Conservation (phyloP, 2,797 vertebrate genomes). For the Distichodus sexfasciatus region DNA sequence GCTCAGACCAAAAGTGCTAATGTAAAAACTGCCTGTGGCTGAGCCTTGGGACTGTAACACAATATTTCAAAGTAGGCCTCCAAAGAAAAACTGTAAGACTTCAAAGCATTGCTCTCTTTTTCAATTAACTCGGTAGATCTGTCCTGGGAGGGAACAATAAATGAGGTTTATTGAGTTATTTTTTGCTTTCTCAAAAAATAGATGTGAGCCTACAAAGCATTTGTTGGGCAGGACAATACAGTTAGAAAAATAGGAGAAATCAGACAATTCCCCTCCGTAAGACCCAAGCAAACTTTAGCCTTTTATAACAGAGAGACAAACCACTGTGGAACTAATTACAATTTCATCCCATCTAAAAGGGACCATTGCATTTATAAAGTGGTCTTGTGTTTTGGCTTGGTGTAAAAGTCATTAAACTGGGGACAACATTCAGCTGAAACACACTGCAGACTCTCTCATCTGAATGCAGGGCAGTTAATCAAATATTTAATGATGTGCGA, state of each 20-base stretch:
- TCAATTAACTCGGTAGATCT: not conserved
- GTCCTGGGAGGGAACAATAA: not conserved
- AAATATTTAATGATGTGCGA: constrained; percentile 33
- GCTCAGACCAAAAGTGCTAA: no score
- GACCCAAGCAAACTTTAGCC: no score
- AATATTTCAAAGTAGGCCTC: not conserved
- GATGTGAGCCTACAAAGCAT: not conserved
- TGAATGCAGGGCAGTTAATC: constrained; percentile 9
- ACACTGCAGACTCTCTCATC: not conserved
- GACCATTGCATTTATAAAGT: constrained; percentile 17
- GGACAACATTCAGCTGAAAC: not conserved
- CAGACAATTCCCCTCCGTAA: no score
- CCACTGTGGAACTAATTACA: not conserved
- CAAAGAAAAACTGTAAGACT: not conserved
- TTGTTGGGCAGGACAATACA: constrained; percentile 7
- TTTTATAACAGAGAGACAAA: not conserved
- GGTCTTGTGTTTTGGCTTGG: not conserved
- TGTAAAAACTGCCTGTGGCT: no score
- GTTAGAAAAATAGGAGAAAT: no score
- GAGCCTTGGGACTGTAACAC: no score
- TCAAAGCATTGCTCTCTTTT: not conserved
- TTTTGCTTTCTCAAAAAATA: no score
- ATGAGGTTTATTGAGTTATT: no score
- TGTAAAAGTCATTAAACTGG: constrained; percentile 1
- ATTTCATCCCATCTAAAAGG: constrained; percentile 7